A percentile compares a stretch with the other conserved stretches of the same genome.
These are phyloP conservation scores for Leptodactylus fallax DNA, from an alignment of 2,797 vertebrate genomes.

Conservation along the genomic window DNA sequence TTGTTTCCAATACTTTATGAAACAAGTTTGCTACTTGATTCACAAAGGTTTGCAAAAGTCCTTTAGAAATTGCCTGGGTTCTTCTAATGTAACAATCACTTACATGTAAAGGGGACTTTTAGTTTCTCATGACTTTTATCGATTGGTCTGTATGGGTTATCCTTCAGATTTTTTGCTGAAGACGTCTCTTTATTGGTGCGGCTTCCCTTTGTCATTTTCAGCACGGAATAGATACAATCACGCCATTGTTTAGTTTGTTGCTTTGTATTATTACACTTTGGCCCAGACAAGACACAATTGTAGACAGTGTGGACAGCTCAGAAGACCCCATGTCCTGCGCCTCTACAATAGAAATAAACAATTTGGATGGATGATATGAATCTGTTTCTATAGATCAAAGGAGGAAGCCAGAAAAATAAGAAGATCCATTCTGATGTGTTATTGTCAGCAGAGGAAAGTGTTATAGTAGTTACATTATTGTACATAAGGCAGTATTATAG, in stretches of 20 bases:
- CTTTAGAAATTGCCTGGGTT: not conserved
- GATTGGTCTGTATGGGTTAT: not conserved
- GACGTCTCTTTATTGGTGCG: not conserved
- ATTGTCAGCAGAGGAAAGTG: not conserved
- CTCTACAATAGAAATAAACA: not conserved
- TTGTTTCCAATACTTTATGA: constrained; percentile 43
- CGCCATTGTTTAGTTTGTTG: not conserved
- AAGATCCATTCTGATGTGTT: not conserved
- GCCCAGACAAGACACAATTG: not conserved
- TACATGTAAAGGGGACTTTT: constrained; percentile 8
- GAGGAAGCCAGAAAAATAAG: not conserved
- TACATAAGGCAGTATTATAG: constrained; percentile 10
- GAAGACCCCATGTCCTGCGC: not conserved
- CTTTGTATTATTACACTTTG: not conserved
- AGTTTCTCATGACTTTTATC: not conserved
- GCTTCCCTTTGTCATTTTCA: not conserved
- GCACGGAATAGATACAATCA: not conserved
- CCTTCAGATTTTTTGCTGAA: not conserved
- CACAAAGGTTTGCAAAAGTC: constrained; percentile 32
- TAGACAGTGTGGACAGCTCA: not conserved
- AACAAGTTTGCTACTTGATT: constrained; percentile 10
- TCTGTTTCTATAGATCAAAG: not conserved
- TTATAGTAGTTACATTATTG: not conserved
- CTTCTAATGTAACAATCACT: constrained; percentile 1
- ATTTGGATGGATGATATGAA: not conserved